Percentiles rank a stretch among this genome's conserved stretches.
These are phyloP conservation scores for Sesamia inferens DNA, from an alignment of 2,888 invertebrate genomes.

Conservation along the genomic window DNA sequence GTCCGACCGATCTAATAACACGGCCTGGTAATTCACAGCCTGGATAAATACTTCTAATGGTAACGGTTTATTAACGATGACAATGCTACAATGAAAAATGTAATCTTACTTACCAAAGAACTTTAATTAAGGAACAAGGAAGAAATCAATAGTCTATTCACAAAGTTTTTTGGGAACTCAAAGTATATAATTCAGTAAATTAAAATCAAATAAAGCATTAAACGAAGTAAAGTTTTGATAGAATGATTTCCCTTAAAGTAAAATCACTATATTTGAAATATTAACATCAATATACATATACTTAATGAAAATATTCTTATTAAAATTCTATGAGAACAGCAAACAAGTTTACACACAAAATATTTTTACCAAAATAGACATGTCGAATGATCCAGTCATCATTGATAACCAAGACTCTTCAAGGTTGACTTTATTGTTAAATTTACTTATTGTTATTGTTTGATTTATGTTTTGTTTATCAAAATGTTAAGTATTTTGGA, in stretches of 20 bases:
- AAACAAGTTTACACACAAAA: conserved; percentile 2
- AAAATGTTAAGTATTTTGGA: conserved; percentile 39
- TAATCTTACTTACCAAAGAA: conserved; percentile 31
- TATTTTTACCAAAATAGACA: conserved; percentile 23
- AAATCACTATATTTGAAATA: neutral
- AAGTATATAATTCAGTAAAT: neutral
- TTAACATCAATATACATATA: neutral
- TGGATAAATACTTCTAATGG: neutral
- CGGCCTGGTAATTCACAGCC: conserved; percentile 26
- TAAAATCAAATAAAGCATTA: conserved; percentile 25
- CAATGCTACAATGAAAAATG: conserved; percentile 17
- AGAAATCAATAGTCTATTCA: conserved; percentile 15
- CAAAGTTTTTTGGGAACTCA: conserved; percentile 22
- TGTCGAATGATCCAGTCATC: conserved; percentile 41
- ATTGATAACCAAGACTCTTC: conserved; percentile 43
- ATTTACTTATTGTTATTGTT: conserved; percentile 20
- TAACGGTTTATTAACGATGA: neutral
- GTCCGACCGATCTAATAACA: conserved; percentile 31
- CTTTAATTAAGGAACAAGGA: conserved; percentile 42
- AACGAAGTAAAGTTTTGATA: neutral
- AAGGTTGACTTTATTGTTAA: conserved; percentile 31
- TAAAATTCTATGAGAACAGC: conserved; percentile 1
- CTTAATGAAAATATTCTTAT: neutral
- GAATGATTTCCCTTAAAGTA: neutral
- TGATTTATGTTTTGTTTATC: conserved; percentile 36